Percentiles rank a stretch among this genome's conserved stretches.
These are phyloP conservation scores for Pseudachorutes palmiensis DNA, from an alignment of 1,140 invertebrate genomes.

Conservation along the genomic window DNA sequence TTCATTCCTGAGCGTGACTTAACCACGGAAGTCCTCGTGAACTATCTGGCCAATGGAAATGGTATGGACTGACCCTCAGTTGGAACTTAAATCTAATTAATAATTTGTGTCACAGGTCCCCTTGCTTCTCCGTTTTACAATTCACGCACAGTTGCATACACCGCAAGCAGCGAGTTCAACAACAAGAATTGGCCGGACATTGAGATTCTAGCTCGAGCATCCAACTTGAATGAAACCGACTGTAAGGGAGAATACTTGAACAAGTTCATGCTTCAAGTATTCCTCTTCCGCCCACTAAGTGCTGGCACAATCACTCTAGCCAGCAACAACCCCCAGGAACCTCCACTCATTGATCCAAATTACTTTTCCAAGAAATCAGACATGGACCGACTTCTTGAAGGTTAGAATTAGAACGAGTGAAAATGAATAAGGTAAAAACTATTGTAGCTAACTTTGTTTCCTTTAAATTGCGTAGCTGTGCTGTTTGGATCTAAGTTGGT, in stretches of 20 bases:
- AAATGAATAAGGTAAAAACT: background rate
- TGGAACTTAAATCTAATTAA: no score
- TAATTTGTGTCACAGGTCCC: no score
- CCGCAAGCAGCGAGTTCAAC: background rate
- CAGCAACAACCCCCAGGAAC: conserved; percentile 44
- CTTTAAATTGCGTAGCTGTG: background rate
- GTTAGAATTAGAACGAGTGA: conserved; percentile 19
- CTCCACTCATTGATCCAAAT: conserved; percentile 49
- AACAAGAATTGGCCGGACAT: conserved; percentile 15
- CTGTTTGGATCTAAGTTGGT: no score
- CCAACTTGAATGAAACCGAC: background rate
- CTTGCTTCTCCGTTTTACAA: background rate
- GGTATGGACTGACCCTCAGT: no score
- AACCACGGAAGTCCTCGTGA: background rate
- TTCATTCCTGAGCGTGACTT: background rate
- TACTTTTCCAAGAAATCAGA: conserved; percentile 41
- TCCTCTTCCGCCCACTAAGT: background rate
- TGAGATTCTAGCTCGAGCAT: conserved; percentile 3
- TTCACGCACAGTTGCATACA: conserved; percentile 10
- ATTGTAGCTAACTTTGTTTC: background rate
- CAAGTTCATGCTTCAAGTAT: conserved; percentile 14
- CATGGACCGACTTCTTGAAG: conserved; percentile 39
- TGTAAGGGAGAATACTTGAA: conserved; percentile 5
- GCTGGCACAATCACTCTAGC: conserved; percentile 41
- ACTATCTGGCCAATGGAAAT: conserved; percentile 9